phyloP scores from a whole-genome alignment of 2,888 invertebrate species.

The Sympetrum striolatum region DNA sequence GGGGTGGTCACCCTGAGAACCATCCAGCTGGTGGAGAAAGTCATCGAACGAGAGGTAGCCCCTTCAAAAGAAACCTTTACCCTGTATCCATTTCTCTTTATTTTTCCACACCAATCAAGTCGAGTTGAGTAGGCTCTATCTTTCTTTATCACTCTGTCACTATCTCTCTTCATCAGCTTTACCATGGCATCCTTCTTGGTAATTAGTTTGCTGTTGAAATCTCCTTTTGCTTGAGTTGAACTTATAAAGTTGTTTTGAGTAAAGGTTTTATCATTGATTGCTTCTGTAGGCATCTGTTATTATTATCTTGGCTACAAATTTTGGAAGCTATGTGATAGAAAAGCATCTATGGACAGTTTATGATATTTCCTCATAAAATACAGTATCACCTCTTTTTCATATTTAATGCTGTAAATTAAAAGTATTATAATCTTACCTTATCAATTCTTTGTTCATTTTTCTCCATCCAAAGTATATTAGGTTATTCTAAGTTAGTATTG shows the following conservation, averaged over 20 bases:
- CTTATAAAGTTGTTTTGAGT: background rate
- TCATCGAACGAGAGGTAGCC: constrained; percentile 92
- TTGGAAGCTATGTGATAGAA: too few relatives aligned
- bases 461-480: background rate
- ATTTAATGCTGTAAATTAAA: too few relatives aligned
- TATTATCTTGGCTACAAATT: too few relatives aligned
- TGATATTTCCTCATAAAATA: background rate
- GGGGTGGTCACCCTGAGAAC: constrained; percentile 88
- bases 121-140: constrained; percentile 39
- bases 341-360: background rate
- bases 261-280: background rate
- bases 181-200: constrained; percentile 10
- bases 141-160: background rate
- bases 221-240: constrained; percentile 8
- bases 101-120: constrained; percentile 16
- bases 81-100: background rate
- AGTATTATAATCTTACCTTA: too few relatives aligned
- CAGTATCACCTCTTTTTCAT: background rate
- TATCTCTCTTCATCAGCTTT: background rate
- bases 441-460: background rate
- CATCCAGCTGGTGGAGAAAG: constrained; percentile 93
- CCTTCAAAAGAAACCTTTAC: background rate
- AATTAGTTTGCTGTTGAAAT: background rate
- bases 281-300: too few relatives aligned
- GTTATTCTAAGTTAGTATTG: background rate